Conservation (phyloP, 2,113 vertebrate species). For the Pleuronectes platessa region DNA sequence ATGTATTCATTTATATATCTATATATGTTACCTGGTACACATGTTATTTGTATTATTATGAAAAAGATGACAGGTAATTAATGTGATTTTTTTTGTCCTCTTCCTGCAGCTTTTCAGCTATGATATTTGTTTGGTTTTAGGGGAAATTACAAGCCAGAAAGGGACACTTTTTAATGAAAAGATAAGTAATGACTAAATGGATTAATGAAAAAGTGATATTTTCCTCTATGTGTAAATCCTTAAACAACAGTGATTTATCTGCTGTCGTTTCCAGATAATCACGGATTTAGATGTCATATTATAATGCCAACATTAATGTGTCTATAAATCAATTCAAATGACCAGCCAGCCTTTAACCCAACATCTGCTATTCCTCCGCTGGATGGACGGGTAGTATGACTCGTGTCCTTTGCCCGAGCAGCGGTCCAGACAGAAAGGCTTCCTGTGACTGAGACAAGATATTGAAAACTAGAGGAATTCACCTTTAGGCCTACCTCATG, state of each 20-base stretch:
- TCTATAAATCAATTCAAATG: no score
- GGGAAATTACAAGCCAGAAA: not conserved
- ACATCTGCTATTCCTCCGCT: no score
- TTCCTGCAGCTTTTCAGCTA: not conserved
- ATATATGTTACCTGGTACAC: no score
- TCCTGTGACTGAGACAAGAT: constrained; percentile 2
- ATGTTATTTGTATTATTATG: no score
- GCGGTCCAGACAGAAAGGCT: constrained; percentile 46
- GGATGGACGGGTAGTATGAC: not conserved
- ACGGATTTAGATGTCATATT: no score
- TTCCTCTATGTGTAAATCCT: no score
- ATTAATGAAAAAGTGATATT: not conserved
- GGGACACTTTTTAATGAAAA: not conserved
- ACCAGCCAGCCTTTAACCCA: no score
- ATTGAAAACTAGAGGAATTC: constrained; percentile 51
- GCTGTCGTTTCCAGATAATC: not conserved
- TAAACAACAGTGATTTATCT: not conserved
- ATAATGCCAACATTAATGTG: no score
- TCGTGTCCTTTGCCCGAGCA: constrained; percentile 16
- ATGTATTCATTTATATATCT: not conserved
- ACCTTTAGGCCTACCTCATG: constrained; percentile 87
- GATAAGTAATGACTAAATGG: not conserved
- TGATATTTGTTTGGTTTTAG: not conserved
- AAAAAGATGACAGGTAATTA: no score
- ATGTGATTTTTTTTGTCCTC: no score